These are phyloP conservation scores for Machaerirhynchus nigripectus DNA, from an alignment of 2,113 vertebrate species.

Conservation along the genomic window DNA sequence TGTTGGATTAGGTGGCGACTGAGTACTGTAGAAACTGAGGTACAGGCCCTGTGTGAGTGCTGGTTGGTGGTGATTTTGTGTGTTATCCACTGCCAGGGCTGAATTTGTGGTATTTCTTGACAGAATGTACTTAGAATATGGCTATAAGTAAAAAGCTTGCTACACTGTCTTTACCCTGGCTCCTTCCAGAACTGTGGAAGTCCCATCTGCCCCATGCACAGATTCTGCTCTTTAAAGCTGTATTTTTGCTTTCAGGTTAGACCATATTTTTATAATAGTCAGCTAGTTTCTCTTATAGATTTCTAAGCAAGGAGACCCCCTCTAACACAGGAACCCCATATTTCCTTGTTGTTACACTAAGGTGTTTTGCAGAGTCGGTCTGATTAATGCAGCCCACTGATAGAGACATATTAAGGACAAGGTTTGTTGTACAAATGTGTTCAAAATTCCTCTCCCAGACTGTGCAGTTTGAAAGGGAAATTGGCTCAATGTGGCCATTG, in stretches of 20 bases:
- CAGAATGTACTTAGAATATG: not conserved
- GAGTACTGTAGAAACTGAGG: not conserved
- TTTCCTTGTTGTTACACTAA: not conserved
- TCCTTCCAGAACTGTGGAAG: not conserved
- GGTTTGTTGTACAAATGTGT: not conserved
- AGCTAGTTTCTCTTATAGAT: not conserved
- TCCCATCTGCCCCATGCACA: not conserved
- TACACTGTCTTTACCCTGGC: not conserved
- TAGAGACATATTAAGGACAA: not conserved
- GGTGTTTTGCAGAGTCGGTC: not conserved
- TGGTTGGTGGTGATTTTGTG: not conserved
- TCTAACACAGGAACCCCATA: fast-evolving
- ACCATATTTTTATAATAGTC: not conserved
- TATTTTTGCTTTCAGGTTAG: not conserved
- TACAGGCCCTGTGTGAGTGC: too few relatives aligned
- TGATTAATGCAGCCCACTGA: not conserved
- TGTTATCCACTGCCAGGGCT: not conserved
- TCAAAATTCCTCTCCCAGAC: not conserved
- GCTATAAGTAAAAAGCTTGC: not conserved
- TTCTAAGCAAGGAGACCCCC: not conserved
- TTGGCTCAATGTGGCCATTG: fast-evolving
- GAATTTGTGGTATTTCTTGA: not conserved
- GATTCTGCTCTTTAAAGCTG: not conserved
- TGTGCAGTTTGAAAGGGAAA: not conserved
- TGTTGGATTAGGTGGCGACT: not conserved